phyloP scores from a whole-genome alignment of 2,113 vertebrate genomes.

The Herpetotheres cachinnans region DNA sequence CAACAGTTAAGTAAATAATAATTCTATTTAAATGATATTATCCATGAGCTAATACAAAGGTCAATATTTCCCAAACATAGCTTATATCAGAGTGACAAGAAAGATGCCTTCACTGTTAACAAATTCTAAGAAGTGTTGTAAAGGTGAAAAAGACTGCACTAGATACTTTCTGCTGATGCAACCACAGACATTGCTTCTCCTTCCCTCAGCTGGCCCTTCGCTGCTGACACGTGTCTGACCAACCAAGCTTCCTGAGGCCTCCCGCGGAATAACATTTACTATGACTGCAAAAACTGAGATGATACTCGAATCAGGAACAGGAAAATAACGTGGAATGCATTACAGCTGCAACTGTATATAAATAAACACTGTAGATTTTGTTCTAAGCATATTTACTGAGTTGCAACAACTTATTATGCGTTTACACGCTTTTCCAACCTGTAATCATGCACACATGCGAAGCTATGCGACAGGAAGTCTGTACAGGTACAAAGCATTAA shows the following conservation, averaged over 20 bases:
- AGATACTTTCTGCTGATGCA: neutral
- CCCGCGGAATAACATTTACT: neutral
- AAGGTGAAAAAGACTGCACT: neutral
- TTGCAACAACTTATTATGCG: neutral
- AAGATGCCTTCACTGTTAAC: neutral
- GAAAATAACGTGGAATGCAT: neutral
- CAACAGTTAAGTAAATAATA: neutral
- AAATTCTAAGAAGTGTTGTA: neutral
- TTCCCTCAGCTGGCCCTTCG: neutral
- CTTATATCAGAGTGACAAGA: neutral
- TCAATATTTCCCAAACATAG: neutral
- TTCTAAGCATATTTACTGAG: neutral
- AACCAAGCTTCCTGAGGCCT: neutral
- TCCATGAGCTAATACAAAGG: neutral
- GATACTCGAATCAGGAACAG: neutral
- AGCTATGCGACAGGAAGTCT: neutral
- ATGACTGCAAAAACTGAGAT: neutral
- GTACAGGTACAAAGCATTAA: neutral
- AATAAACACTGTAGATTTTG: neutral
- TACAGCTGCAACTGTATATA: neutral
- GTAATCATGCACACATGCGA: neutral
- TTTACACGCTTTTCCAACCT: neutral
- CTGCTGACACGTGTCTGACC: neutral
- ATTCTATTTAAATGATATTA: neutral
- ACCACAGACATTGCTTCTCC: neutral